Percentiles rank a stretch among this genome's conserved stretches.
These are phyloP conservation scores for Tetramorium simillimum DNA, from an alignment of 1,140 invertebrate genomes.

Conservation along the genomic window DNA sequence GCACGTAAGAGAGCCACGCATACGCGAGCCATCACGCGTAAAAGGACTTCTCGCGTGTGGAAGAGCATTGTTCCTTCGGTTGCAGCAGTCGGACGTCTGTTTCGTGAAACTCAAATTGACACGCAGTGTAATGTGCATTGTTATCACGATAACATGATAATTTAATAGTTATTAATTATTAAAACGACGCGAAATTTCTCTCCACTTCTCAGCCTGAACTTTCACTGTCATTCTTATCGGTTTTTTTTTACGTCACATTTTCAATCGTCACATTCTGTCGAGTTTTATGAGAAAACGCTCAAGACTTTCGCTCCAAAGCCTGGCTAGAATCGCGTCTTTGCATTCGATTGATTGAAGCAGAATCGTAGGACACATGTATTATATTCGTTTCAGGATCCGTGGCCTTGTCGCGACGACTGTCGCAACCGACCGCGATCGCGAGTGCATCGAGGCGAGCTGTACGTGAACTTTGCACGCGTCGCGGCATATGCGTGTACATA, in stretches of 20 bases:
- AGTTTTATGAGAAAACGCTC: constrained; percentile 13
- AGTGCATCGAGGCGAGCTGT: constrained; percentile 29
- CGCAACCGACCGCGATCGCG: constrained; percentile 19
- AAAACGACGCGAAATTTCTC: not conserved
- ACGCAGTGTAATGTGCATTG: not conserved
- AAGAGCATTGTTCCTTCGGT: not conserved
- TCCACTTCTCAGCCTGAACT: not conserved
- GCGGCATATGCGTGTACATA: constrained; percentile 18
- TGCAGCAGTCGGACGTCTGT: not conserved
- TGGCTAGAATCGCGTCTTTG: constrained; percentile 22
- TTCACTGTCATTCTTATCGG: not conserved
- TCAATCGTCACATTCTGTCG: not conserved
- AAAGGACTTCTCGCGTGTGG: constrained; percentile 23
- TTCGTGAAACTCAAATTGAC: constrained; percentile 22
- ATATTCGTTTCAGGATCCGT: constrained; percentile 49
- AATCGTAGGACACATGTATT: constrained; percentile 14
- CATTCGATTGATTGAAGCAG: constrained; percentile 20
- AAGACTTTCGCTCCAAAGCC: constrained; percentile 1
- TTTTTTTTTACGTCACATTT: not conserved
- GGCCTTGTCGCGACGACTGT: constrained; percentile 26
- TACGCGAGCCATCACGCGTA: not conserved
- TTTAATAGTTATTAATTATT: not conserved
- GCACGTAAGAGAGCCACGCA: not conserved
- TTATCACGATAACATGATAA: not conserved
- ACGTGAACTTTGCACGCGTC: constrained; percentile 24